A percentile compares a stretch with the other conserved stretches of the same genome.
phyloP scores from a whole-genome alignment of 2,888 invertebrate species.

The Slavum lentiscoides region DNA sequence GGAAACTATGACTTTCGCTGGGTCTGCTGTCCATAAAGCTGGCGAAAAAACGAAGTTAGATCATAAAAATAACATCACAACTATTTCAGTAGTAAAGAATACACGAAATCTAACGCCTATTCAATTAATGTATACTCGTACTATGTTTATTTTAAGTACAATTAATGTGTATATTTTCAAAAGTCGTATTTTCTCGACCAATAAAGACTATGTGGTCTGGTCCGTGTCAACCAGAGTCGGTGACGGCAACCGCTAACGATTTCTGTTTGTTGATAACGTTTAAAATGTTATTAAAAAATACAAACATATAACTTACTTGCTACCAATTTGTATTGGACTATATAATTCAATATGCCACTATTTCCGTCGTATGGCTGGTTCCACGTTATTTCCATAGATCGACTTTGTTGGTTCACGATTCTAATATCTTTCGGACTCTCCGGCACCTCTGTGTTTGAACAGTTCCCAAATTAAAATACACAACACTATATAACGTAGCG shows the following conservation, averaged over 20 bases:
- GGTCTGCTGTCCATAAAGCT: slow-evolving; percentile 82
- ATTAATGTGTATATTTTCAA: too few relatives aligned
- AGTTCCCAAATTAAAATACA: background rate
- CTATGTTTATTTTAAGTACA: too few relatives aligned
- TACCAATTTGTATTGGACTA: slow-evolving; percentile 77
- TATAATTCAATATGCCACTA: slow-evolving; percentile 84
- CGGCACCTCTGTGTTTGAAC: slow-evolving; percentile 70
- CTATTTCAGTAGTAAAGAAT: too few relatives aligned
- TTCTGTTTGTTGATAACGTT: too few relatives aligned
- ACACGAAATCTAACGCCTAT: too few relatives aligned
- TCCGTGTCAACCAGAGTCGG: too few relatives aligned
- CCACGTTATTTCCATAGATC: slow-evolving; percentile 85
- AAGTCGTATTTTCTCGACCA: too few relatives aligned
- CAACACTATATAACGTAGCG: background rate
- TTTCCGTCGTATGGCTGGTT: slow-evolving; percentile 86
- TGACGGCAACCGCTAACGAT: too few relatives aligned
- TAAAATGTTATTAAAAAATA: too few relatives aligned
- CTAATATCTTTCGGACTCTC: slow-evolving; percentile 86
- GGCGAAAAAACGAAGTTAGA: slow-evolving; percentile 51
- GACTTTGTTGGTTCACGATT: slow-evolving; percentile 81
- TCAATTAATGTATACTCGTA: too few relatives aligned
- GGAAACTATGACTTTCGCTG: slow-evolving; percentile 78
- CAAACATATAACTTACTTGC: slow-evolving; percentile 56
- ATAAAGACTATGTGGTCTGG: too few relatives aligned
- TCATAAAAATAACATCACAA: too few relatives aligned